Percentiles rank a stretch among this genome's conserved stretches.
Evolutionary conservation across 1,140 invertebrate genomes (phyloP).

Genomic region (Heliconius eleuchia): DNA sequence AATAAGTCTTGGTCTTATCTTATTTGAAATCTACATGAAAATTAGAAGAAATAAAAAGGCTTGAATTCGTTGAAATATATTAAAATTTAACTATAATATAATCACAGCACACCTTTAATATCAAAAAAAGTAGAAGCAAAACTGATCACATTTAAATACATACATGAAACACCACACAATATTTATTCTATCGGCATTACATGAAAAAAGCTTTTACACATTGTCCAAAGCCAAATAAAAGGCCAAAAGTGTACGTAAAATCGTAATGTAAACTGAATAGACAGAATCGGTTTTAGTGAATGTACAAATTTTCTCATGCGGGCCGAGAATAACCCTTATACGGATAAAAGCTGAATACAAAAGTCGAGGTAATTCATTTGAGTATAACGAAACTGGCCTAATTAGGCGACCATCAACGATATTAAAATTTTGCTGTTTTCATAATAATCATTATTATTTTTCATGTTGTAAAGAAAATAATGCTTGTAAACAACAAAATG

Average conservation of each 20-base stretch:
- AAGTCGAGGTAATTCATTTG: slow-evolving; percentile 13
- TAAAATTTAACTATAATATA: no score
- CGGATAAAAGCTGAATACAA: slow-evolving; percentile 8
- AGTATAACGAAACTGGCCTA: slow-evolving; percentile 17
- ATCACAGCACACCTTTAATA: no score
- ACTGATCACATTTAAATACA: background rate
- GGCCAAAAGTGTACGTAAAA: slow-evolving; percentile 17
- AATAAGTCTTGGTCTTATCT: no score
- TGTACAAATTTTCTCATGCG: slow-evolving; percentile 22
- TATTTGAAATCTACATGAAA: no score
- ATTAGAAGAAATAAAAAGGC: no score
- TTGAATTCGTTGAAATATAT: no score
- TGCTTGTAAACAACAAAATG: no score
- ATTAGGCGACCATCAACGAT: slow-evolving; percentile 9
- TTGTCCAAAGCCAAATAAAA: slow-evolving; percentile 19
- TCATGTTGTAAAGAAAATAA: no score
- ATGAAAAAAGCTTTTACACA: slow-evolving; percentile 16
- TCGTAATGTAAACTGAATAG: slow-evolving; percentile 25
- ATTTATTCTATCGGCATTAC: slow-evolving; percentile 16
- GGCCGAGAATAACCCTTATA: slow-evolving; percentile 23
- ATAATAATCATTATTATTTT: background rate
- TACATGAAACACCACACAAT: background rate
- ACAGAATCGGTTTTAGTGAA: slow-evolving; percentile 21
- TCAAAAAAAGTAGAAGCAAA: background rate
- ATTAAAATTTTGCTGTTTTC: background rate